These are phyloP conservation scores for Petaurus breviceps DNA, from an alignment of 2,113 vertebrate species.

Conservation along the genomic window DNA sequence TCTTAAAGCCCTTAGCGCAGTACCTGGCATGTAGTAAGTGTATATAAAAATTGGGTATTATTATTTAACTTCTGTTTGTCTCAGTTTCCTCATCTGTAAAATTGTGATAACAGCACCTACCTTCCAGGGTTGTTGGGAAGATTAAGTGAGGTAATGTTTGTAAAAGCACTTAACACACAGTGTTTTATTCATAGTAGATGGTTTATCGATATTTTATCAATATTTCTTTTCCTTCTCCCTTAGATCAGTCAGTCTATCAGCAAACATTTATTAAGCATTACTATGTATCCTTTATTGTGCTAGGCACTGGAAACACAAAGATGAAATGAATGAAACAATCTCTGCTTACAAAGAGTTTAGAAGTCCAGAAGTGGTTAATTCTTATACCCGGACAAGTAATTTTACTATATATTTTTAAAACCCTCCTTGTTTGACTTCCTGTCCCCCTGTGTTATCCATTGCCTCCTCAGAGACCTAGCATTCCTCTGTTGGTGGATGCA, in stretches of 20 bases:
- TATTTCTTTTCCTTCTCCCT: background rate
- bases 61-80: background rate
- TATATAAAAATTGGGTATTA: background rate
- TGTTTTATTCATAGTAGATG: background rate
- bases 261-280: background rate
- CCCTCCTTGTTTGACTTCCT: background rate
- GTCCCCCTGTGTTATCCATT: background rate
- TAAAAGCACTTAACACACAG: background rate
- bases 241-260: background rate
- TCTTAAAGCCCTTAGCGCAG: background rate
- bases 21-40: background rate
- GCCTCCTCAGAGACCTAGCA: conserved; percentile 7
- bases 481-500: conserved; percentile 23
- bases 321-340: background rate
- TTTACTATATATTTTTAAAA: background rate
- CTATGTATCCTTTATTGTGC: background rate
- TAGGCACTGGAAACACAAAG: background rate
- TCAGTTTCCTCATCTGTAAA: background rate
- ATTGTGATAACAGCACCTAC: background rate
- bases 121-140: background rate
- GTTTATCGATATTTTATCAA: background rate
- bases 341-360: background rate
- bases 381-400: background rate
- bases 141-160: background rate
- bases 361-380: background rate